Evolutionary conservation across 2,797 vertebrate genomes (phyloP).

Genomic region (Hapalemur alaotrensis): DNA sequence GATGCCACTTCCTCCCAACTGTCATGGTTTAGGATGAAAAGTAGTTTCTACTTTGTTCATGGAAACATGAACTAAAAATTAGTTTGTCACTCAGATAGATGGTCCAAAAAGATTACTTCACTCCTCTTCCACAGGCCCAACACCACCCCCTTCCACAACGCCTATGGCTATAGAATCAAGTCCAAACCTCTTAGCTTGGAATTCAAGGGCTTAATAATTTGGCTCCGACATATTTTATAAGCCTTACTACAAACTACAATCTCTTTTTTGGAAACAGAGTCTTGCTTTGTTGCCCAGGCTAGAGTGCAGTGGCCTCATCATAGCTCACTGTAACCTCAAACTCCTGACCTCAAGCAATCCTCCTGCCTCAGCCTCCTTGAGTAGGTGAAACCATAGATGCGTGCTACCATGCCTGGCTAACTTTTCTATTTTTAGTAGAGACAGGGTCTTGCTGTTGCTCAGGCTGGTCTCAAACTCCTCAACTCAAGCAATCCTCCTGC

Average conservation of each 20-base stretch:
- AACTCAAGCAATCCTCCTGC: too few relatives aligned
- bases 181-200: background rate
- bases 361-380: too few relatives aligned
- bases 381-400: too few relatives aligned
- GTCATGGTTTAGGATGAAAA: background rate
- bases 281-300: too few relatives aligned
- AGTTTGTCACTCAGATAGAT: background rate
- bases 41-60: background rate
- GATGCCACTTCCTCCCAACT: background rate
- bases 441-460: too few relatives aligned
- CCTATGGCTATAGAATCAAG: background rate
- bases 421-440: too few relatives aligned
- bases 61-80: background rate
- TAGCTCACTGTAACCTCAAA: too few relatives aligned
- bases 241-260: background rate
- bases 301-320: too few relatives aligned
- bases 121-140: background rate
- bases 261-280: background rate
- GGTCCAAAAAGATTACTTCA: background rate
- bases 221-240: background rate
- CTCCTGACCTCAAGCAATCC: too few relatives aligned
- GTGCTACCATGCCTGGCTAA: too few relatives aligned
- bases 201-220: background rate
- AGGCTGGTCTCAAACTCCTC: too few relatives aligned
- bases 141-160: background rate